Conservation (phyloP, 2,113 vertebrate genomes). For the Cisticola juncidis region DNA sequence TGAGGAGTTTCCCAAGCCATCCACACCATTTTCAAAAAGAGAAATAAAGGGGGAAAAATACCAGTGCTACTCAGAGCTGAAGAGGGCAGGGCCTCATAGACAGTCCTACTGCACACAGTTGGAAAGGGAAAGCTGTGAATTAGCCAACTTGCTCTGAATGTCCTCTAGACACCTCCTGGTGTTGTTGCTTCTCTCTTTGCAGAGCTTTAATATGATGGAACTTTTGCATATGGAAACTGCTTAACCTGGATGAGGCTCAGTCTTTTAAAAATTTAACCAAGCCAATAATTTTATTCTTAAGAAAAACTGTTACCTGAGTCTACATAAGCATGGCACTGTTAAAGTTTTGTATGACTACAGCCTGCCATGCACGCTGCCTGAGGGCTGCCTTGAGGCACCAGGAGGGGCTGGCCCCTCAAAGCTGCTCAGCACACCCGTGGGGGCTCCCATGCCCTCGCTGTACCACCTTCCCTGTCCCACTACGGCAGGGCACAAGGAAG, state of each 20-base stretch:
- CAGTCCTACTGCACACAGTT: fast-evolving
- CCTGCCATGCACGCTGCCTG: fast-evolving
- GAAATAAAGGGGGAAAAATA: fast-evolving
- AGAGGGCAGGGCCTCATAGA: neutral
- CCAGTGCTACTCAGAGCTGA: neutral
- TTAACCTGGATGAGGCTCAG: fast-evolving
- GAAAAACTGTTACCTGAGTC: neutral
- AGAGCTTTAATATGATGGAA: neutral
- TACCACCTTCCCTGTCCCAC: fast-evolving
- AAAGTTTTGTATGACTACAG: neutral
- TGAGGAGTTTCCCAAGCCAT: neutral
- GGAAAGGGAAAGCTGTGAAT: neutral
- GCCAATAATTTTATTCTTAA: neutral
- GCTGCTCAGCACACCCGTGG: fast-evolving
- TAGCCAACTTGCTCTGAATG: neutral
- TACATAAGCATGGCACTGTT: neutral
- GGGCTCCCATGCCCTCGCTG: fast-evolving
- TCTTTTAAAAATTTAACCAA: neutral
- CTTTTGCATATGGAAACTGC: neutral
- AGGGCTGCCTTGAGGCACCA: fast-evolving
- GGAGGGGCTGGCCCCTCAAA: fast-evolving
- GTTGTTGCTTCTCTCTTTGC: neutral
- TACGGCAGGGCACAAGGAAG: fast-evolving
- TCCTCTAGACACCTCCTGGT: fast-evolving
- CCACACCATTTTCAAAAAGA: neutral